Base-by-base conservation (phyloP, 1,140 invertebrate species). In the Aphelenchoides avenae region DNA sequence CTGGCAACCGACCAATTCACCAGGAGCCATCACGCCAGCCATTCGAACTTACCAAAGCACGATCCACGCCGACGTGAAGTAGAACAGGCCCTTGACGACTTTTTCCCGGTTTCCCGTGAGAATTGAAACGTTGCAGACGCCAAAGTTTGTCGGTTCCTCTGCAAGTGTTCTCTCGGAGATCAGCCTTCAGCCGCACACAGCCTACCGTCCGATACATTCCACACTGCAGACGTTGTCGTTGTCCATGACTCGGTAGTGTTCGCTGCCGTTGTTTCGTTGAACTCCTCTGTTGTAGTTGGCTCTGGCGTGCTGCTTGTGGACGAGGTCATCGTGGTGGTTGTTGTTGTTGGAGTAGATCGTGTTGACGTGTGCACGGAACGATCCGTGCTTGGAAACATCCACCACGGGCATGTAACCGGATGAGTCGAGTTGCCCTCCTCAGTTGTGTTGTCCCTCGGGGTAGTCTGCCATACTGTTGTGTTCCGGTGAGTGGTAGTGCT, bases 51-150 rank as follows among this genome's bases (percentile, higher is more conserved):
- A n/a, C n/a, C n/a, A 57, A 50, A 63, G 15, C 26, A 63, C 3
- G 18, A 57, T 34, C 34, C 31, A 57, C 15, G 57, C 58, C 13
- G 61, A 48, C 58, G 58, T 62, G 51, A 15, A 64, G 30, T 15
- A 57, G 20, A 64, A 52, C 11, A 57, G 36, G n/a, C 61, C 64
- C n/a, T 57, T 9, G 11, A 29, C 58, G n/a, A 15, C 51, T 49
- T 51, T 47, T 30, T 57, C 27, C 1, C 55, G 18, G 13, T 26
- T 64, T 1, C 9, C 2, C 11, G 56, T 55, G 26, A 63, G 26
- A 44, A 11, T 52, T 57, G 18, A 13, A 9, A 29, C 29, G 18
- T 15, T 29, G 40, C 52, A 58, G 13, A 54, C 52, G 13, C 52
- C 52, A 58, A 54, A 54, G 13, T 9, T 55, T n/a, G 15, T 31